These are phyloP conservation scores for Strigops habroptila DNA, from an alignment of 2,113 vertebrate species.

Conservation along the genomic window DNA sequence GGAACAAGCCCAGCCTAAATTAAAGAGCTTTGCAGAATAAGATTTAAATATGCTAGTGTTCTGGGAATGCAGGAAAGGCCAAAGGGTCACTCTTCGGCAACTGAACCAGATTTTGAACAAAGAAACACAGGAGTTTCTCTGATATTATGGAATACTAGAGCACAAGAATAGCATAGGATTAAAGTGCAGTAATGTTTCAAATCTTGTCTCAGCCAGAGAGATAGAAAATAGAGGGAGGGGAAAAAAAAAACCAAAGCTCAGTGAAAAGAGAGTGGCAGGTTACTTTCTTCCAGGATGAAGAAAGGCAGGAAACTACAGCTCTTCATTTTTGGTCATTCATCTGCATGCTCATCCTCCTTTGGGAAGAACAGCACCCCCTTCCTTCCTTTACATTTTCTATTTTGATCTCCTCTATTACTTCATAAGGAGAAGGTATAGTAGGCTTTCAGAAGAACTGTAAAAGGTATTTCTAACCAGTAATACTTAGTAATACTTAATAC, in stretches of 20 bases:
- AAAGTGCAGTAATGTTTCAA: not conserved
- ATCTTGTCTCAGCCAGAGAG: not conserved
- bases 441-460: slow-evolving; percentile 20
- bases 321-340: not conserved
- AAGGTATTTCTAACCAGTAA: slow-evolving; percentile 39
- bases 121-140: not conserved
- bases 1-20: not conserved
- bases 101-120: not conserved
- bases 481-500: not conserved
- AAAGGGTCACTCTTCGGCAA: not conserved
- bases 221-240: not conserved
- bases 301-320: not conserved
- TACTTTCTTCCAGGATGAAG: not conserved
- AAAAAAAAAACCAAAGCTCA: not conserved
- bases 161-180: not conserved
- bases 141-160: not conserved
- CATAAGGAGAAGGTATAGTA: not conserved
- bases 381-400: not conserved
- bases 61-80: not conserved
- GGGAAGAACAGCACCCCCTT: not conserved
- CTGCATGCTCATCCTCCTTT: not conserved
- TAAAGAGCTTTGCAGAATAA: not conserved
- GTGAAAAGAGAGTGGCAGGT: not conserved
- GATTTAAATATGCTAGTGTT: not conserved
- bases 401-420: not conserved